Conservation (phyloP, 2,797 vertebrate species). For the Harpagifer antarcticus region DNA sequence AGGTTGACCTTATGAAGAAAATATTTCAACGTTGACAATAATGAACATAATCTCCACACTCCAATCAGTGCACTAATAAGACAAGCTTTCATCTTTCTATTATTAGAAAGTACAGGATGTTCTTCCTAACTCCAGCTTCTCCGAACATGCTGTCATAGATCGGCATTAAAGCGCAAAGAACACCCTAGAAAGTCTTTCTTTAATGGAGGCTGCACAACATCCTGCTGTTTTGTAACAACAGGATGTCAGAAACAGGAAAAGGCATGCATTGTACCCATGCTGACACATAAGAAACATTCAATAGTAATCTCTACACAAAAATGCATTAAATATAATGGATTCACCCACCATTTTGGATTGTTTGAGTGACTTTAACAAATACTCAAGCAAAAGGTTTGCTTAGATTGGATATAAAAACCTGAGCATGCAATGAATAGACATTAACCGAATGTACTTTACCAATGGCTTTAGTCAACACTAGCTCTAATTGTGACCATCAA, state of each 20-base stretch:
- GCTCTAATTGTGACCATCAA: too few species aligned
- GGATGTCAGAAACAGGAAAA: conserved; percentile 54
- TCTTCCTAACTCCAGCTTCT: neutral
- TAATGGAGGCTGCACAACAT: conserved; percentile 16
- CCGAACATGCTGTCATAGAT: neutral
- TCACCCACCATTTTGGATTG: neutral
- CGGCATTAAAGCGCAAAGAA: too few species aligned
- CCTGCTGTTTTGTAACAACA: conserved; percentile 42
- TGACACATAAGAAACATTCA: neutral
- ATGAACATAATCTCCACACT: neutral
- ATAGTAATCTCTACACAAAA: neutral
- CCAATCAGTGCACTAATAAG: neutral
- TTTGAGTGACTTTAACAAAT: conserved; percentile 4
- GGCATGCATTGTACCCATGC: neutral
- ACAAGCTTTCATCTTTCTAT: neutral
- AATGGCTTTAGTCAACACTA: too few species aligned
- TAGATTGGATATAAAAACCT: too few species aligned
- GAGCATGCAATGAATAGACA: too few species aligned
- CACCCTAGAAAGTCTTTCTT: neutral
- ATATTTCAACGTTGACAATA: neutral
- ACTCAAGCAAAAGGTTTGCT: too few species aligned
- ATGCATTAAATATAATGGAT: neutral
- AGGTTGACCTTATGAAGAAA: neutral
- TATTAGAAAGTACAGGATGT: neutral
- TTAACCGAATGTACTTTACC: too few species aligned